Evolutionary conservation across 2,888 invertebrate genomes (phyloP), one percentile per base, ranked within the genome.

Genomic region (Stenotaenia linearis): DNA sequence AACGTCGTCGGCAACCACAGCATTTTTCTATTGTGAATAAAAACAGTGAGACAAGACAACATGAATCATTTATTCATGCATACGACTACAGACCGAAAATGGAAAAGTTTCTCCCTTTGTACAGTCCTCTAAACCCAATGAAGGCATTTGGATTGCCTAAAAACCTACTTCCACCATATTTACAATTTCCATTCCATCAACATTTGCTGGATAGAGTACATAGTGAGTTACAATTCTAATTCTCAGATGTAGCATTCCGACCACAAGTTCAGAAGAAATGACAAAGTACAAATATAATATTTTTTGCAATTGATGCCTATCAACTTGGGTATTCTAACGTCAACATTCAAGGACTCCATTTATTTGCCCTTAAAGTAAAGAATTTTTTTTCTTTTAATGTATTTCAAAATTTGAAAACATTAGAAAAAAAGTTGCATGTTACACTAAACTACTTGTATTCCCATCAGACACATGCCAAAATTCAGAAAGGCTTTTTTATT

Each of bases 11-110:
- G 23, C 23, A 61, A 61, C 61, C 61, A 25, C 15, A 61, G 61
- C 23, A 9, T 25, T 61, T 61, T 61, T 61, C 25, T 61, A 25
- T 61, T 61, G 61, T 61, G 61, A 56, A 61, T 61, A 61, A 61
- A 61, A 25, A 61, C 61, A 12, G 61, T 61, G 61, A 61, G 61
- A 61, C 61, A 61, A 61, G 23, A 61, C 61, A 61, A 61, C 23
- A 61, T 61, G 61, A 61, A 61, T 61, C 61, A 61, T 61, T 61
- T 61, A 61, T 61, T 61, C 61, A 61, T 61, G 61, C 61, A 61
- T 61, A 61, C 61, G 28, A 25, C 61, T 61, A 25, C 25, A 61
- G 61, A 61, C 61, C 7, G 61, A 61, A 61, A 61, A 61, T 61
- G 61, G 61, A 61, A 61, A 61, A 61, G 61, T 61, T 61, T 61